These are phyloP conservation scores for Labrus mixtus DNA, from an alignment of 2,113 vertebrate genomes.

Conservation along the genomic window DNA sequence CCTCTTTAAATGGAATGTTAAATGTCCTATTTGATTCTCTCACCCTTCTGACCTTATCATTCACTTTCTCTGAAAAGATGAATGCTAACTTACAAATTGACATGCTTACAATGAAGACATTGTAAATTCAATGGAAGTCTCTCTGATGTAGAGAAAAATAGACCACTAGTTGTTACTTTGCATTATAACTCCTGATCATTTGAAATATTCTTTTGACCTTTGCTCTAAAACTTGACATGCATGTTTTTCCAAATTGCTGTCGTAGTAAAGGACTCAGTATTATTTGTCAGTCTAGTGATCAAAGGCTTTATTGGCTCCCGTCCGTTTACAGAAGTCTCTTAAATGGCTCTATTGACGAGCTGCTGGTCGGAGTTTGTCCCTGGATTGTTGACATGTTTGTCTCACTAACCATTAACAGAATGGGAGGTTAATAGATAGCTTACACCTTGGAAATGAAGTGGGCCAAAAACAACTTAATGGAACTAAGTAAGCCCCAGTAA, in stretches of 20 bases:
- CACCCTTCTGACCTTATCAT: too few relatives aligned
- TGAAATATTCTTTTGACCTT: not conserved
- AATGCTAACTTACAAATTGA: too few relatives aligned
- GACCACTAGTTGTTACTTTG: too few relatives aligned
- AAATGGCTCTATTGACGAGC: constrained; percentile 47
- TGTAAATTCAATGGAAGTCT: too few relatives aligned
- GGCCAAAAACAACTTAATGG: constrained; percentile 26
- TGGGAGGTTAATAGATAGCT: constrained; percentile 66
- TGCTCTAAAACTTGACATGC: not conserved
- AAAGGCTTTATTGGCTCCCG: constrained; percentile 26
- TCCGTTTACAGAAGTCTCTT: constrained; percentile 31
- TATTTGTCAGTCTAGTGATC: constrained; percentile 35
- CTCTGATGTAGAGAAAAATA: too few relatives aligned
- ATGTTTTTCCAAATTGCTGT: not conserved
- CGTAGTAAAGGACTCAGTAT: constrained; percentile 36
- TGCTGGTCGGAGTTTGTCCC: constrained; percentile 62
- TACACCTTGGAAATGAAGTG: constrained; percentile 38
- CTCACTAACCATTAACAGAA: constrained; percentile 67
- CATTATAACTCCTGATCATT: not conserved
- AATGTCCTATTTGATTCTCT: too few relatives aligned
- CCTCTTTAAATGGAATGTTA: too few relatives aligned
- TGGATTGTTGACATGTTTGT: constrained; percentile 71
- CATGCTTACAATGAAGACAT: too few relatives aligned
- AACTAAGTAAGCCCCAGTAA: not conserved
- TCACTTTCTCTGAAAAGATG: too few relatives aligned